Percentiles rank a stretch among this genome's conserved stretches.
Evolutionary conservation across 2,113 vertebrate species (phyloP).

Genomic region (Hystrix brachyura): DNA sequence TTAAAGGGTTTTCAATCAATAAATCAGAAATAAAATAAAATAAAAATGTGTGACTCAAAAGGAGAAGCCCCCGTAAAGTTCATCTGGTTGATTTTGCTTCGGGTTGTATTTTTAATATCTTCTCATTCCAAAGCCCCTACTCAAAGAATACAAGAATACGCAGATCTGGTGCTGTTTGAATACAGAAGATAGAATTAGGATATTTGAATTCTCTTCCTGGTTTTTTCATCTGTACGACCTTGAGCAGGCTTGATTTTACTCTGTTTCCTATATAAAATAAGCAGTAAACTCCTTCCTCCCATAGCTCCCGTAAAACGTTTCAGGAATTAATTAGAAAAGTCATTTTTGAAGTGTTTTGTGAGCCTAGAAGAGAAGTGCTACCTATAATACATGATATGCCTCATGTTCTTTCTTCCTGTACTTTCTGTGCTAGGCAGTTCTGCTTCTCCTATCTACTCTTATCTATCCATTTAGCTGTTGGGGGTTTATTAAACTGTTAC

Average conservation of each 20-base stretch:
- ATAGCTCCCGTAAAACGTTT: background rate
- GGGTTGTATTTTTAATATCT: background rate
- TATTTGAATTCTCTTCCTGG: background rate
- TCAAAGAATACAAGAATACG: background rate
- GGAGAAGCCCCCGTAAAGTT: background rate
- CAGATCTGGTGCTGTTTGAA: background rate
- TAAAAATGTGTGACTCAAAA: background rate
- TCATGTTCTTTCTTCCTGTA: background rate
- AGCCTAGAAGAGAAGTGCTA: conserved; percentile 5
- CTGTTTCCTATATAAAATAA: conserved; percentile 1
- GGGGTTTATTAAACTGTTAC: conserved; percentile 81
- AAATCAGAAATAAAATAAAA: background rate
- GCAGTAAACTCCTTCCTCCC: background rate
- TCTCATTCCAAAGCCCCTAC: background rate
- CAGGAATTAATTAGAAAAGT: conserved; percentile 44
- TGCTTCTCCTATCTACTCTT: conserved; percentile 66
- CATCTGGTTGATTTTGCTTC: background rate
- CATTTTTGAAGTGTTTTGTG: conserved; percentile 44
- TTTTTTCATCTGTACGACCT: conserved; percentile 28
- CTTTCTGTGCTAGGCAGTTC: background rate
- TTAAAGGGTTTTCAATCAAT: background rate
- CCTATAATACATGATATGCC: background rate
- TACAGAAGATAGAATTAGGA: background rate
- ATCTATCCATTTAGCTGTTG: conserved; percentile 73
- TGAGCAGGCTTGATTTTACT: background rate